Evolutionary conservation across 2,888 invertebrate genomes (phyloP).

Genomic region (Caenorhabditis sp.): DNA sequence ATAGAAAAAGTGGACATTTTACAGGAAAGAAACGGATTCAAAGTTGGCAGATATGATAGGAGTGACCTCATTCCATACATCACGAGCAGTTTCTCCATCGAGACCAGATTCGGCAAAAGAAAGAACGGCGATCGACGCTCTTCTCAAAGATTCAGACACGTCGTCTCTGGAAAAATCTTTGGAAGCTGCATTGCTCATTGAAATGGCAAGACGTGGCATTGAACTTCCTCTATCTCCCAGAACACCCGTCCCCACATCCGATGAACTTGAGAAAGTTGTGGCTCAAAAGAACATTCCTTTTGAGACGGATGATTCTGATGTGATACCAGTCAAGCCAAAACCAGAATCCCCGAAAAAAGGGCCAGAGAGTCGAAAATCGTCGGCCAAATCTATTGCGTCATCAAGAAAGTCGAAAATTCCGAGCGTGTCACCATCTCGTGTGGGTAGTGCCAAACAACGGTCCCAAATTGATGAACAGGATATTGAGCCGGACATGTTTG

Average conservation of each 20-base stretch:
- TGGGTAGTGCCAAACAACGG: constrained; percentile 34
- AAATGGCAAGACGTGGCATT: constrained; percentile 67
- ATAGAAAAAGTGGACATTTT: background rate
- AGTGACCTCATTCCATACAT: constrained; percentile 46
- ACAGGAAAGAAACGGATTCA: constrained; percentile 51
- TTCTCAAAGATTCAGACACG: constrained; percentile 15
- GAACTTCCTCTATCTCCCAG: constrained; percentile 65
- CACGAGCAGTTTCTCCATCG: constrained; percentile 9
- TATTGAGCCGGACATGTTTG: constrained; percentile 54
- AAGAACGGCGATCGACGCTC: background rate
- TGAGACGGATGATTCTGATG: constrained; percentile 47
- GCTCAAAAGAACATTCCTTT: background rate
- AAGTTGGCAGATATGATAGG: constrained; percentile 70
- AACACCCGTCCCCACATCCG: constrained; percentile 8
- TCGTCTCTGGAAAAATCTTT: constrained; percentile 48
- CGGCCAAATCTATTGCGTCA: constrained; percentile 56
- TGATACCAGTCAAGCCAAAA: constrained; percentile 29
- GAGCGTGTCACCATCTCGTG: constrained; percentile 45
- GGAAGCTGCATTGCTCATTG: constrained; percentile 58
- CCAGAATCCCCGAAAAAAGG: constrained; percentile 24
- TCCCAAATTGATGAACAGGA: constrained; percentile 56
- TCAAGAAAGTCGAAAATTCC: constrained; percentile 42
- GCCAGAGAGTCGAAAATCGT: constrained; percentile 44
- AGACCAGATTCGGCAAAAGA: constrained; percentile 17
- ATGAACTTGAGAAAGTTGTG: constrained; percentile 27